Base-by-base conservation (phyloP, 2,113 vertebrate genomes). In the Syrmaticus mikado region DNA sequence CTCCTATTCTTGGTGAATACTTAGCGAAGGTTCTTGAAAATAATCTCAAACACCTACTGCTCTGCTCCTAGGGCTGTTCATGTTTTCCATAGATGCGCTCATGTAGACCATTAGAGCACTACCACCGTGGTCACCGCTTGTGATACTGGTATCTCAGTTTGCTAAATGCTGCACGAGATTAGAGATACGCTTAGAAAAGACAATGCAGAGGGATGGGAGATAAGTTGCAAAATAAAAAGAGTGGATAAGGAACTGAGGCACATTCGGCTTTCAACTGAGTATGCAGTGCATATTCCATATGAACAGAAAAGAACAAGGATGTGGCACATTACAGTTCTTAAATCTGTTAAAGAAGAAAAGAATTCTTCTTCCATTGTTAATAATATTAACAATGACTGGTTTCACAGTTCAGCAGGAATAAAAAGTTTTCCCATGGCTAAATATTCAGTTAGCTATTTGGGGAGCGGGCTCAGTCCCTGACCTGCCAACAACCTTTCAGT, bases 1-100 rank as follows among this genome's bases (percentile, higher is more conserved):
- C 94, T 94, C 92, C 92, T 96, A 91, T 96, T 93, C 93, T 58
- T 96, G 95, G 94, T 92, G 83, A 92, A 92, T 78, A 80, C 95
- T 95, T 81, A 88, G 73, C 2, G 0, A 91, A 94, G 73, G 93
- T 91, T 94, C 94, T 96, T 95, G 93, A 96, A 80, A 96, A 91
- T 90, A 85, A 85, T 91, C 93, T 91, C 95, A 40, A 61, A 91
- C 93, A 96, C 82, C 93, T 82, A 91, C 87, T 36, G 89, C 40
- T 93, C 67, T 91, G 84, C 67, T 91, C 64, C 60, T 52, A 38
- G 81, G 58, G 66, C 86, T 89, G 94, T 82, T 79, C 36, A 3
- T 15, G 90, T 74, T 94, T 94, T 85, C 91, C 94, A 48, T 0
- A 11, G 89, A 85, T 16, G 65, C 27, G 2, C 8, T 41, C 25